Conservation (phyloP, 2,113 vertebrate genomes). For the Serilophus lunatus region DNA sequence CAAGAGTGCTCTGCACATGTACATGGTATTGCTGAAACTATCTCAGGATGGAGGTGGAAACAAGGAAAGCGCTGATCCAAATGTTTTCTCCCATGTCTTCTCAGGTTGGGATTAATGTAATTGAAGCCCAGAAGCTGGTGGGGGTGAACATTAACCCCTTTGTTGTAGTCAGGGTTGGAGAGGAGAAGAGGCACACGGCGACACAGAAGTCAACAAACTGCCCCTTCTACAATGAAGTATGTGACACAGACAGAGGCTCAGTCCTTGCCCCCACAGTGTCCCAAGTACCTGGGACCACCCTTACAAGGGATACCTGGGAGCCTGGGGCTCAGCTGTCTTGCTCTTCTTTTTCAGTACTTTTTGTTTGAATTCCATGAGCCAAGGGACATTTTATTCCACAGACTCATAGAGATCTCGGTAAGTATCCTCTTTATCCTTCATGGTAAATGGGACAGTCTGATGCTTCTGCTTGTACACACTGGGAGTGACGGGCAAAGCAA, state of each 20-base stretch:
- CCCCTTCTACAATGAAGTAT: conserved; percentile 84
- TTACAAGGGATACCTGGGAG: neutral
- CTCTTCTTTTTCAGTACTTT: conserved; percentile 83
- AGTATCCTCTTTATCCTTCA: neutral
- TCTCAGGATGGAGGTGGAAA: neutral
- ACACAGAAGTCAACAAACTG: conserved; percentile 89
- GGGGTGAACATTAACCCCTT: conserved; percentile 94
- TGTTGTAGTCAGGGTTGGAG: conserved; percentile 82
- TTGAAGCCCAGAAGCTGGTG: conserved; percentile 90
- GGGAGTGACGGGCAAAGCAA: neutral
- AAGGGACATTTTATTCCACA: conserved; percentile 82
- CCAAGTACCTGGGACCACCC: neutral
- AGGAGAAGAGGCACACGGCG: conserved; percentile 81
- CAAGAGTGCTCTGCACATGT: neutral
- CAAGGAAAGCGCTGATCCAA: neutral
- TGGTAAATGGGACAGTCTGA: neutral
- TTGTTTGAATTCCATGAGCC: conserved; percentile 90
- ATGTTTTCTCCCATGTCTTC: neutral
- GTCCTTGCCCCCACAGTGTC: fast-evolving
- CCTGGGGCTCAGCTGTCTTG: neutral
- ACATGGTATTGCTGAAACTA: neutral
- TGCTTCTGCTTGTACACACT: neutral
- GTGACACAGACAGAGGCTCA: neutral
- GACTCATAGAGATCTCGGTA: conserved; percentile 88
- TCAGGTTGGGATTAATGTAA: conserved; percentile 87